Evolutionary conservation across 1,140 invertebrate genomes (phyloP), one percentile per base, ranked within the genome.

Genomic region (Bactericera cockerelli): DNA sequence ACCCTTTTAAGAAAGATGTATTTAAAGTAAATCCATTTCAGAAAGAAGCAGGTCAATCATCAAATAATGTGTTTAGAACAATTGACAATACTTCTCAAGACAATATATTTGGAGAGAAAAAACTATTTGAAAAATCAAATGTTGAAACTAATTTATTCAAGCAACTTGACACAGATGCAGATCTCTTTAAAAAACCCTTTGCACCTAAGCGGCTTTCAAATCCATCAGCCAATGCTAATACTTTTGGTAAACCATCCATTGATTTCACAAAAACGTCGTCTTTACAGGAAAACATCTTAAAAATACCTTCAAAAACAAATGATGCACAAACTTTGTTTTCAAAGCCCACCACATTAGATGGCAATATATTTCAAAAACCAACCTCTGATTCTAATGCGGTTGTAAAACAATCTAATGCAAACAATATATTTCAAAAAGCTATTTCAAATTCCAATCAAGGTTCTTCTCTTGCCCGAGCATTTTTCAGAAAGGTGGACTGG

Each of bases 161-260:
- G 4, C 4, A 16, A 19, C 6, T 10, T 49, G 42, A 19, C 19
- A 6, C 42, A 19, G 42, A 49, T n/a, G 4, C 22, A 4, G 19
- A 49, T n/a, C n/a, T 49, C 19, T 49, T 49, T 49, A 49, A 49
- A 22, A 49, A 49, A 49, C 42, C 42, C 3, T 49, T 49, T 16
- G 4, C 42, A 49, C 22, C 22, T 8, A 49, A 49, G 8, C 22
- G n/a, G 19, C 19, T 49, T 49, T 49, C 42, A 10, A 49, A 49
- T 19, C n/a, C 42, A 6, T 49, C 42, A 19, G 4, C 28, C 13
- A 13, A 49, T 16, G n/a, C 19, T 16, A 49, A 22, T 49, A 8
- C 22, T 16, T 49, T 49, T 49, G 4, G 3, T 19, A 49, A 49
- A 49, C 42, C 42, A 49, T 19, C 42, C 8, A 49, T 16, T 22